Evolutionary conservation across 2,888 invertebrate genomes (phyloP), one percentile per base, ranked within the genome.

Genomic region (Phaonia tiefii): DNA sequence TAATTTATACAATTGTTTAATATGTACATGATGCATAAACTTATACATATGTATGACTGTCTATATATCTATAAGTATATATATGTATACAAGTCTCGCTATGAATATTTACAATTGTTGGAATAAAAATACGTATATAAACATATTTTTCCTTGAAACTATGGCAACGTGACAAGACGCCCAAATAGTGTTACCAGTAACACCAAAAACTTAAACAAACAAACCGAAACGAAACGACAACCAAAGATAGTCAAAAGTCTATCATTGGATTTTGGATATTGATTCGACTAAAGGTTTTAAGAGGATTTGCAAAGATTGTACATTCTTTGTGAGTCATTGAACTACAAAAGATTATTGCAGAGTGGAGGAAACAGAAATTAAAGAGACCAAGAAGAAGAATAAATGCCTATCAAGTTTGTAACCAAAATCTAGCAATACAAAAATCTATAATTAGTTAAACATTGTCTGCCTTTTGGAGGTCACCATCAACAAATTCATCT

Each of bases 101-200:
- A 46, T 46, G 22, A 10, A 22, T 22, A 56, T 31, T 31, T 31
- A 31, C 31, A 31, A 31, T 31, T 31, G 31, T 31, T 5, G 31
- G 8, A 31, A 26, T 20, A 51, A 39, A 70, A 65, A 22, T 20
- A 15, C 42, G 17, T 17, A 51, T 42, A 5, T n/a, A n/a, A n/a
- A n/a, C n/a, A n/a, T n/a, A 15, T 46, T 69, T 77, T 73, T 65
- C 75, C 76, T 58, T 80, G 76, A 80, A 76, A 49, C 58, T 70
- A 31, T 69, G 22, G n/a, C 65, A 80, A 83, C 82, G 82, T 83
- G 80, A 80, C 80, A 77, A 80, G 80, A 80, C 75, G 70, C 77
- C 72, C 75, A 75, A 82, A 77, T 69, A 69, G 37, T 22, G 17
- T 13, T 20, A 63, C 20, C 20, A 17, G 20, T 7, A 20, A 17